phyloP scores from a whole-genome alignment of 2,113 vertebrate genomes.

The Colossoma macropomum region DNA sequence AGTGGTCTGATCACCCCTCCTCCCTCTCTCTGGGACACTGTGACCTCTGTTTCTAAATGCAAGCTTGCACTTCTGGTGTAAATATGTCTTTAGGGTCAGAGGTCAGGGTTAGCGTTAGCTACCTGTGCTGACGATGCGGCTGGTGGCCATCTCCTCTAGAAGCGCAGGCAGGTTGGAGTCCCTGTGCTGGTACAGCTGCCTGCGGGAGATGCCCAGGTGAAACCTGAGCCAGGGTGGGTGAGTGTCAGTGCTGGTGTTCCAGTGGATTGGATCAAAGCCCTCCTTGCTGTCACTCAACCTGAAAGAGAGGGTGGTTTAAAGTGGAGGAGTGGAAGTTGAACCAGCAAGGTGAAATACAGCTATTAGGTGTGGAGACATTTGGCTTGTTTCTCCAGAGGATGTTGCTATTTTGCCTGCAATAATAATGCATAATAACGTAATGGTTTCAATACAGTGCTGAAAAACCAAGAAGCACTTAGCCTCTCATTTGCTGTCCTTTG shows the following conservation, averaged over 20 bases:
- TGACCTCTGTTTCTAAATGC: not conserved
- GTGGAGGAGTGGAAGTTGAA: not conserved
- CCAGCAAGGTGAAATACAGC: too few species aligned
- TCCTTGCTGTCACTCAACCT: constrained; percentile 78
- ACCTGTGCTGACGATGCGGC: constrained; percentile 77
- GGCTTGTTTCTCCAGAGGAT: too few species aligned
- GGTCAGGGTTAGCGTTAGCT: not conserved
- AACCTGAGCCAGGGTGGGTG: constrained; percentile 81
- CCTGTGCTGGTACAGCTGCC: constrained; percentile 76
- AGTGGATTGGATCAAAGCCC: constrained; percentile 65
- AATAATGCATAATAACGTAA: too few species aligned
- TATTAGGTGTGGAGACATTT: too few species aligned
- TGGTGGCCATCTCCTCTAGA: constrained; percentile 69
- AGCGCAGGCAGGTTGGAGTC: constrained; percentile 72
- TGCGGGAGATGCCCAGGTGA: constrained; percentile 81
- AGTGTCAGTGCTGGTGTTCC: constrained; percentile 69
- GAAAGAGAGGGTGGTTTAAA: constrained; percentile 4
- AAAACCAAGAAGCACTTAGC: too few species aligned
- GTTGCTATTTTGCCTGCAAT: too few species aligned
- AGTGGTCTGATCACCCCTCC: too few species aligned
- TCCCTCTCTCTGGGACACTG: not conserved
- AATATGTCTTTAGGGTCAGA: not conserved
- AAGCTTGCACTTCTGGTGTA: not conserved
- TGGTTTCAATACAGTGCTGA: too few species aligned
- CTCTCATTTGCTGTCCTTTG: too few species aligned